Conservation (phyloP, 2,888 invertebrate species). For the Tinea pellionella region DNA sequence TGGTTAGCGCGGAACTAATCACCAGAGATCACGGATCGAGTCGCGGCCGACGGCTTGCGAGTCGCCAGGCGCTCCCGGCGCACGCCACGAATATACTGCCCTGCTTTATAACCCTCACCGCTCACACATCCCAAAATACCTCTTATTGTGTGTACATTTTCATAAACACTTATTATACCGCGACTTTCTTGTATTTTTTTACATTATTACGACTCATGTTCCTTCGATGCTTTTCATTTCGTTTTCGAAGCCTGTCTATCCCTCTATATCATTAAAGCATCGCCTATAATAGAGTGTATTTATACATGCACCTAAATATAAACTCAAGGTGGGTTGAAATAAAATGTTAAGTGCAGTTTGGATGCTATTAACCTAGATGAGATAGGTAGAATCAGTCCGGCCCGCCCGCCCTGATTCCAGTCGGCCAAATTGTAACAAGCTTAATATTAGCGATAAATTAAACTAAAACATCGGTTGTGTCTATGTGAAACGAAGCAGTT, state of each 20-base stretch:
- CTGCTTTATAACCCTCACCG: constrained; percentile 27
- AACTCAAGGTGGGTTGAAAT: constrained; percentile 2
- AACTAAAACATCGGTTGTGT: neutral
- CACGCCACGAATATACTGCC: constrained; percentile 45
- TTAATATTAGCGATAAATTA: neutral
- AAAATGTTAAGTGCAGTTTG: constrained; percentile 21
- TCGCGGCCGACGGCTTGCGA: constrained; percentile 5
- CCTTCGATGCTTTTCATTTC: too few species aligned
- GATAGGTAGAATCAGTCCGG: constrained; percentile 14
- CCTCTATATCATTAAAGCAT: too few species aligned
- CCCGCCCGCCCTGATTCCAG: constrained; percentile 21
- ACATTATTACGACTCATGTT: too few species aligned
- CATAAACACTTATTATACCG: constrained; percentile 48
- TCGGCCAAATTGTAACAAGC: constrained; percentile 18
- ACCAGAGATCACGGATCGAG: neutral
- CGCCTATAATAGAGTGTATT: too few species aligned
- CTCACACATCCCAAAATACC: constrained; percentile 53
- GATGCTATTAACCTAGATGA: constrained; percentile 31
- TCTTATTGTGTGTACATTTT: constrained; percentile 56
- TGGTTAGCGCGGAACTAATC: neutral
- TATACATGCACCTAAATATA: constrained; percentile 37
- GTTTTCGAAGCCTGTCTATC: too few species aligned
- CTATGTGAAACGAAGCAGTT: too few species aligned
- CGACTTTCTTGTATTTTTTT: constrained; percentile 40
- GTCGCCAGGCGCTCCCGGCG: constrained; percentile 25